Evolutionary conservation across 2,797 vertebrate species (phyloP), one percentile per base, ranked within the genome.

Genomic region (Chromis chromis): DNA sequence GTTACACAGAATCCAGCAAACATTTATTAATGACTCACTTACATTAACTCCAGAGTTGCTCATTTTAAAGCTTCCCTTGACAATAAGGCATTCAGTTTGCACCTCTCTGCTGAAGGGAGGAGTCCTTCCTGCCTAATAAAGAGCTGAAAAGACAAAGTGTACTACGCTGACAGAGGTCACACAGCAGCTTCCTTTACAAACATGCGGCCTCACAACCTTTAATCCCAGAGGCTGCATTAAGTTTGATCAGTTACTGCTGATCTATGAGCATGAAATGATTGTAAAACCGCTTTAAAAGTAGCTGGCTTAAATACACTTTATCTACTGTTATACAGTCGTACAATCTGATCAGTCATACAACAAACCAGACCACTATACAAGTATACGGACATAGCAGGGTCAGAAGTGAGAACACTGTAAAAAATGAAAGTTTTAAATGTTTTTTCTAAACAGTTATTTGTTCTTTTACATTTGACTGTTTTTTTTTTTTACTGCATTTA

Each of bases 101-200:
- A 48, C 7, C 50, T 59, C 61, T 78, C 52, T 65, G 52, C 40
- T 50, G 17, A 24, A 81, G 84, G 69, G 65, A 74, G 81, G 77
- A 55, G 75, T 60, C 65, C 78, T 79, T 77, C 72, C 78, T 70
- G 74, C 65, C 52, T 52, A 9, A 54, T 67, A 67, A 63, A 70
- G 64, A 67, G 42, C 52, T 44, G 13, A 57, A 52, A 16, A 42
- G 64, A 56, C 63, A 59, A 31, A 71, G 56, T 21, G 16, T 19
- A 17, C 56, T 13, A 22, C 21, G 5, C 53, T 21, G 61, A 31
- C 50, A 62, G 25, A 50, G 33, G 48, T n/a, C 9, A 53, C n/a
- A 36, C 54, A 57, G 40, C 55, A 33, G 44, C 49, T 71, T 65
- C 49, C 28, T 24, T 52, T 28, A 56, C 27, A 48, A n/a, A 48